Evolutionary conservation across 2,113 vertebrate species (phyloP), one percentile per base, ranked within the genome.

Genomic region (Rousettus leschenaultii): DNA sequence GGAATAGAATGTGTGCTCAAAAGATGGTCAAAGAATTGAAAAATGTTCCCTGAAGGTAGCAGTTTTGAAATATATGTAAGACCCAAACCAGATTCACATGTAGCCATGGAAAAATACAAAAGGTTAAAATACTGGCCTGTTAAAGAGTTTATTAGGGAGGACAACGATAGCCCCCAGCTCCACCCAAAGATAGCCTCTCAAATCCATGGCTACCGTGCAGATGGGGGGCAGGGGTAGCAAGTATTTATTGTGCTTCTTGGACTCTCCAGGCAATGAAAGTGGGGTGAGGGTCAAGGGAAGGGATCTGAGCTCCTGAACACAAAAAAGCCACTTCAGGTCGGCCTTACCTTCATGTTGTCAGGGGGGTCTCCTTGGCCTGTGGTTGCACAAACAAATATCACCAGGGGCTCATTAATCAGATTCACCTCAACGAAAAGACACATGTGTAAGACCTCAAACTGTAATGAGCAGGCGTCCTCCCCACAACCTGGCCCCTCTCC

Each of bases 311-410:
- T 30, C 33, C 82, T 4, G 61, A 18, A 43, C 71, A n/a, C 21
- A 51, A 40, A 40, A 40, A 11, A 68, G 84, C 65, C 57, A 8
- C 55, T 40, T 11, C 18, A 21, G 11, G 22, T 24, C 78, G 9
- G 0, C 35, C 98, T 80, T 98, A 99, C 99, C 99, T 99, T 99
- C 99, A 99, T 99, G 94, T 99, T 99, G 98, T 99, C 99, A 0
- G 99, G 99, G 4, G 99, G 99, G 85, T 99, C 99, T 79, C 99
- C 99, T 96, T 99, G 99, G 48, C 99, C 99, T 0, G 99, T 98
- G 86, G 99, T 99, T 51, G 99, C 98, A 86, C 99, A 99, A 66
- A 99, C 99, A 98, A 99, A 99, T 3, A 99, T 97, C 86, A 99
- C 99, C 97, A 99, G 91, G 9, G 98, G 93, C 98, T 99, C 99